Evolutionary conservation across 37 sponge, comb jelly and placozoan genomes (phyloP), one percentile per base, ranked within the genome.

Genomic region (Diacarnus erythraeanus): DNA sequence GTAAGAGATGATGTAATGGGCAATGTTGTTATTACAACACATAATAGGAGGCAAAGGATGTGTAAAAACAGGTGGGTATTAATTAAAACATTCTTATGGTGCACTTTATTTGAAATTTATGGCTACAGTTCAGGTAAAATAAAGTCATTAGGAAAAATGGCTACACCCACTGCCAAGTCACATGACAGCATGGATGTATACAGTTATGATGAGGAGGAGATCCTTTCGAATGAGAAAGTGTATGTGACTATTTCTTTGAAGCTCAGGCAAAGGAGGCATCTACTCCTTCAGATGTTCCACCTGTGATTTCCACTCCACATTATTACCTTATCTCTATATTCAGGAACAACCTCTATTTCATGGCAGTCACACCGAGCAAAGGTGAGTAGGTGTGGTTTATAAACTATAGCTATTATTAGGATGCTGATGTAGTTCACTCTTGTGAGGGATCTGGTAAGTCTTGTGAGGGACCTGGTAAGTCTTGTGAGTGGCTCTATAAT

Each of bases 311-410:
- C 41, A 91, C 97, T 25, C 95, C 95, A 25, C 92, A 91, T 44
- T 89, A 89, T 82, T 96, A 92, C 76, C 81, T 98, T 25, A 85
- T 98, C n/a, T 78, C 83, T 40, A 89, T 98, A 35, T 98, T 79
- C 88, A 80, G 95, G 33, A 87, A 91, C 77, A 74, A 89, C 38
- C 60, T 98, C 64, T 94, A 92, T 82, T 89, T 96, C 26, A 91
- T 98, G 15, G 94, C 99, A 5, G 99, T 92, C 15, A 37, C 94
- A 31, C 95, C 89, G 76, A 83, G 80, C n/a, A n/a, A n/a, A n/a
- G n/a, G n/a, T n/a, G n/a, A n/a, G n/a, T n/a, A n/a, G n/a, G n/a
- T n/a, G n/a, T n/a, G 57, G 57, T 3, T 42, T n/a, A n/a, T n/a
- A n/a, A n/a, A n/a, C n/a, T n/a, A n/a, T n/a, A n/a, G n/a, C n/a